These are phyloP conservation scores for Caenorhabditis angaria DNA, from an alignment of 2,888 invertebrate genomes.

Conservation along the genomic window DNA sequence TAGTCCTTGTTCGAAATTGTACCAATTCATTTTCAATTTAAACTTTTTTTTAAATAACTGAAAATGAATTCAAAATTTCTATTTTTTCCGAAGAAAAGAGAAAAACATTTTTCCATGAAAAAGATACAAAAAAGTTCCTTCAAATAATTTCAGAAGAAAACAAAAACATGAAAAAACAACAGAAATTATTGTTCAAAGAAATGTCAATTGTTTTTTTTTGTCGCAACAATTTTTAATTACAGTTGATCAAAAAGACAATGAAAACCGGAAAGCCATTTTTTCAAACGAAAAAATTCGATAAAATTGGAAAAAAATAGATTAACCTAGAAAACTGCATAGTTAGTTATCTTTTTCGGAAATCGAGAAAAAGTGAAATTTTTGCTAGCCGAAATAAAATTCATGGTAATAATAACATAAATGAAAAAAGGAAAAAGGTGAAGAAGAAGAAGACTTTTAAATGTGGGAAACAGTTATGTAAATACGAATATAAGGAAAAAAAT, in stretches of 20 bases:
- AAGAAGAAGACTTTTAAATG: no score
- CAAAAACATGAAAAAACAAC: not conserved
- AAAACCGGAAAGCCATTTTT: not conserved
- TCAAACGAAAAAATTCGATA: not conserved
- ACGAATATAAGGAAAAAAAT: not conserved
- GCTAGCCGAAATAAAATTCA: not conserved
- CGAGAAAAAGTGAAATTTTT: not conserved
- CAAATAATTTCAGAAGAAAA: no score
- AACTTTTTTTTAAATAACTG: no score
- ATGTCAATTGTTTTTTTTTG: not conserved
- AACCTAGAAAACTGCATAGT: not conserved
- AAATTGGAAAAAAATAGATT: not conserved
- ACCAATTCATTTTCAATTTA: no score
- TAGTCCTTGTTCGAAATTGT: no score
- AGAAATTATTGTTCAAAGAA: not conserved
- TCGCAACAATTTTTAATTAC: not conserved
- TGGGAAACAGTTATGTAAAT: not conserved
- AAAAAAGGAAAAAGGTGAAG: not conserved
- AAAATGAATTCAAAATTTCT: no score
- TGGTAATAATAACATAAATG: not conserved
- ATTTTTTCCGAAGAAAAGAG: not conserved
- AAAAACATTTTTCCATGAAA: not conserved
- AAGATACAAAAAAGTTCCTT: not conserved
- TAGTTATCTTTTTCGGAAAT: slow-evolving; percentile 1
- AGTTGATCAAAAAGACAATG: not conserved